Conservation (phyloP, 1,140 invertebrate genomes). For the Sycophila sp. region DNA sequence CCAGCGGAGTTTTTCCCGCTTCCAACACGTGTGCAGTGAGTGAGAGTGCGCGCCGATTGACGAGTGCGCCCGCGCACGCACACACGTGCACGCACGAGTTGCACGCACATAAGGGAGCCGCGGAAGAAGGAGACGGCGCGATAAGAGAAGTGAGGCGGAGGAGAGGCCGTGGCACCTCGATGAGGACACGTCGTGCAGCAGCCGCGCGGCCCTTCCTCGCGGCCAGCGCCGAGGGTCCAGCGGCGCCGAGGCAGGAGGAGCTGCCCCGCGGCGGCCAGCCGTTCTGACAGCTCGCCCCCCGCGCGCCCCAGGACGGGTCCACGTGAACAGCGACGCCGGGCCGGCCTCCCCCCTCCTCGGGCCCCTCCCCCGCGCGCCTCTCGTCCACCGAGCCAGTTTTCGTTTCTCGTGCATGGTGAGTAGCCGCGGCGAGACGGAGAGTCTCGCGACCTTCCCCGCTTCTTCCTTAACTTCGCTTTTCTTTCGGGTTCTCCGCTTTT, state of each 20-base stretch:
- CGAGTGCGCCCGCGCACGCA: background rate
- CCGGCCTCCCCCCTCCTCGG: background rate
- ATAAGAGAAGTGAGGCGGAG: background rate
- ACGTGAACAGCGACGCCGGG: background rate
- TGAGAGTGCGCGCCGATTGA: background rate
- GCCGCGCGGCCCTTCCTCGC: background rate
- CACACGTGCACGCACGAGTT: background rate
- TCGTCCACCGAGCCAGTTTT: too few relatives aligned
- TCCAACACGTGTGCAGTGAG: background rate
- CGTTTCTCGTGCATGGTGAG: slow-evolving; percentile 46
- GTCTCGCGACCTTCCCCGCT: too few relatives aligned
- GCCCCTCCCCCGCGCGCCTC: background rate
- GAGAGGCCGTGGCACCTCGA: background rate
- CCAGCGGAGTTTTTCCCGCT: slow-evolving; percentile 21
- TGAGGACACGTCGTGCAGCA: background rate
- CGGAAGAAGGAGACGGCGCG: background rate
- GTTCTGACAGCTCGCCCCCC: background rate
- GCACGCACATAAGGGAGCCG: background rate
- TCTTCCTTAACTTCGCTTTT: too few relatives aligned
- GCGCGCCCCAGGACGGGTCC: background rate
- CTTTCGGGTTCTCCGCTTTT: background rate
- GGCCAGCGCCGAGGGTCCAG: background rate
- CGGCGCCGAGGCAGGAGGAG: too few relatives aligned
- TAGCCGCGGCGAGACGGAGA: too few relatives aligned
- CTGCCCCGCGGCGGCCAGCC: background rate